Percentiles rank a stretch among this genome's conserved stretches.
These are phyloP conservation scores for Cololabis saira DNA, from an alignment of 2,113 vertebrate genomes.

Conservation along the genomic window DNA sequence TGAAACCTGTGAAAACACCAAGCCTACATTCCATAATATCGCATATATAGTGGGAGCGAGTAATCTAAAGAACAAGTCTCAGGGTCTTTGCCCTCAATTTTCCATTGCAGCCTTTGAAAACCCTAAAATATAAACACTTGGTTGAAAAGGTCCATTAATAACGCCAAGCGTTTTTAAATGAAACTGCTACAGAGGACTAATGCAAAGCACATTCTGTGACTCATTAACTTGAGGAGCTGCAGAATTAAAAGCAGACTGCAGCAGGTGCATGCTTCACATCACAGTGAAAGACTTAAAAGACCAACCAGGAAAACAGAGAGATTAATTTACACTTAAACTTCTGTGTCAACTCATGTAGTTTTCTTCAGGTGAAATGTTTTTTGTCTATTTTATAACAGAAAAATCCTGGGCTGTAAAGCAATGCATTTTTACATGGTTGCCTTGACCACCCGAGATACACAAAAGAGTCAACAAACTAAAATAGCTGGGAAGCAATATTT, in stretches of 20 bases:
- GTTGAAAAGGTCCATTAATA: slow-evolving; percentile 33
- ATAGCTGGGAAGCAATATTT: slow-evolving; percentile 67
- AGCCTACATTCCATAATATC: slow-evolving; percentile 39
- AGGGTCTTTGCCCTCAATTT: slow-evolving; percentile 15
- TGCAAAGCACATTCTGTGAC: slow-evolving; percentile 41
- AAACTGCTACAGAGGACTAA: slow-evolving; percentile 16
- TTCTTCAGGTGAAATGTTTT: slow-evolving; percentile 12
- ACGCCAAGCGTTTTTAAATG: slow-evolving; percentile 5
- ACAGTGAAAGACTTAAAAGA: slow-evolving; percentile 20
- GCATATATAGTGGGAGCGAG: neutral
- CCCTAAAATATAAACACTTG: slow-evolving; percentile 21
- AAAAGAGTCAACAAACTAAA: slow-evolving; percentile 59
- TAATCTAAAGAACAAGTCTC: slow-evolving; percentile 3
- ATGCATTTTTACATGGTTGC: slow-evolving; percentile 42
- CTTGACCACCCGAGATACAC: slow-evolving; percentile 61
- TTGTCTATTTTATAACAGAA: slow-evolving; percentile 17
- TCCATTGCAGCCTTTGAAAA: slow-evolving; percentile 8
- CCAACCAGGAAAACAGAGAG: neutral
- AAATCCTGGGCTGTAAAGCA: slow-evolving; percentile 1
- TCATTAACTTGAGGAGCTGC: slow-evolving; percentile 15
- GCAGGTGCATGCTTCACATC: slow-evolving; percentile 49
- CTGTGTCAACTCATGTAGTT: slow-evolving; percentile 13
- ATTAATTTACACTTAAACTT: slow-evolving; percentile 23
- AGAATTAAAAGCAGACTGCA: slow-evolving; percentile 23
- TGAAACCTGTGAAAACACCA: slow-evolving; percentile 12